Evolutionary conservation across 2,797 vertebrate species (phyloP).

Genomic region (Phylloscopus collybita): DNA sequence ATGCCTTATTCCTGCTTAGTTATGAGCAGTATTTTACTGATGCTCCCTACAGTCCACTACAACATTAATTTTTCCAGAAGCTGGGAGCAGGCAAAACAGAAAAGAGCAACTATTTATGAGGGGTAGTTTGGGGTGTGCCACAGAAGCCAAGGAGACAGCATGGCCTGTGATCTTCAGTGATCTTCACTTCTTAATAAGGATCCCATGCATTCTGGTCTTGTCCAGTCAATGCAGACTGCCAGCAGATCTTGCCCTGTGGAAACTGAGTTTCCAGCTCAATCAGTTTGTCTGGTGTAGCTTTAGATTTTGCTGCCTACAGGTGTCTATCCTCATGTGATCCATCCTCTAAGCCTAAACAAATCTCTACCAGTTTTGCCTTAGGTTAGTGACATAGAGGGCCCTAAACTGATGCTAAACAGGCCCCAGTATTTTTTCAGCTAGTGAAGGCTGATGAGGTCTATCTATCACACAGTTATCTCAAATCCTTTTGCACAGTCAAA

Average conservation of each 20-base stretch:
- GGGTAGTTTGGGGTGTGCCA: not conserved
- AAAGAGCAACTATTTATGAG: not conserved
- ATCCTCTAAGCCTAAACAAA: not conserved
- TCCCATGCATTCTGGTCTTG: not conserved
- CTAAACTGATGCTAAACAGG: not conserved
- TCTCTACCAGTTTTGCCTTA: not conserved
- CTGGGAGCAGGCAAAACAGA: not conserved
- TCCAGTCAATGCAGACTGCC: not conserved
- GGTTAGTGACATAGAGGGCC: not conserved
- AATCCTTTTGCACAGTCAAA: not conserved
- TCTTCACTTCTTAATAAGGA: not conserved
- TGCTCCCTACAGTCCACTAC: not conserved
- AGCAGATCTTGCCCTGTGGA: not conserved
- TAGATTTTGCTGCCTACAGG: not conserved
- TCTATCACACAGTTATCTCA: not conserved
- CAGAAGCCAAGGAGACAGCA: rapidly evolving
- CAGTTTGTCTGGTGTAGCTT: not conserved
- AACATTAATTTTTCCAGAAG: not conserved
- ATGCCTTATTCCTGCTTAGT: not conserved
- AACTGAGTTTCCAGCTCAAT: not conserved
- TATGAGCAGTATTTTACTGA: not conserved
- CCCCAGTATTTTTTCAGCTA: not conserved
- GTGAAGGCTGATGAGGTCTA: not conserved
- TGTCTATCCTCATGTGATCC: not conserved
- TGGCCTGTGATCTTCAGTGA: rapidly evolving